phyloP scores from a whole-genome alignment of 1,140 invertebrate species.

The Hypothenemus hampei region DNA sequence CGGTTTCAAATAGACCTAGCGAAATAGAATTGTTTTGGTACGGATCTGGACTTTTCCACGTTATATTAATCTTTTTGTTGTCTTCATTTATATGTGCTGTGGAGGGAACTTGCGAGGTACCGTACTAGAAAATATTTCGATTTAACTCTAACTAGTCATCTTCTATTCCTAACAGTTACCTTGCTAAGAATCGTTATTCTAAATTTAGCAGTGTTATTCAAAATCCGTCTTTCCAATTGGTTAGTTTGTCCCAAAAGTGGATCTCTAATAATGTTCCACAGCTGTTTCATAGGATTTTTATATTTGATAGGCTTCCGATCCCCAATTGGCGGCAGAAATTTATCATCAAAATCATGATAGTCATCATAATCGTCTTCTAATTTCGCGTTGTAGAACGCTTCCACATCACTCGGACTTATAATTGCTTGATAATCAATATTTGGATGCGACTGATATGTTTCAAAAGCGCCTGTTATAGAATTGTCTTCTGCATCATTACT shows the following conservation, averaged over 20 bases:
- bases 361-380: constrained; percentile 10
- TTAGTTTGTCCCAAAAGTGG: background rate
- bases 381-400: constrained; percentile 9
- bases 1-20: constrained; percentile 12
- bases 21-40: constrained; percentile 25
- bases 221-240: too few species aligned
- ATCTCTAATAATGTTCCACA: background rate
- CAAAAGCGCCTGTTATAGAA: background rate
- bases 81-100: constrained; percentile 10
- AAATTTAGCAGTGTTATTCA: constrained; percentile 21
- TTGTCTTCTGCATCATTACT: background rate
- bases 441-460: background rate
- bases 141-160: background rate
- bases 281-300: background rate
- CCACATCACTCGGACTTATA: constrained; percentile 11
- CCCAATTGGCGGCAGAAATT: too few species aligned
- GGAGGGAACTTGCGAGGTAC: constrained; percentile 17
- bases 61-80: constrained; percentile 23
- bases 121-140: constrained; percentile 16
- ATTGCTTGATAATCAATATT: background rate
- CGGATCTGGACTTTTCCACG: constrained; percentile 14
- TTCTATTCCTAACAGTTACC: constrained; percentile 5
- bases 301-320: background rate
- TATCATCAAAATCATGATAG: too few species aligned
- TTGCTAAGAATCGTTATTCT: constrained; percentile 21